Evolutionary conservation across 1,140 invertebrate species (phyloP), one percentile per base, ranked within the genome.

Genomic region (Bactericera cockerelli): DNA sequence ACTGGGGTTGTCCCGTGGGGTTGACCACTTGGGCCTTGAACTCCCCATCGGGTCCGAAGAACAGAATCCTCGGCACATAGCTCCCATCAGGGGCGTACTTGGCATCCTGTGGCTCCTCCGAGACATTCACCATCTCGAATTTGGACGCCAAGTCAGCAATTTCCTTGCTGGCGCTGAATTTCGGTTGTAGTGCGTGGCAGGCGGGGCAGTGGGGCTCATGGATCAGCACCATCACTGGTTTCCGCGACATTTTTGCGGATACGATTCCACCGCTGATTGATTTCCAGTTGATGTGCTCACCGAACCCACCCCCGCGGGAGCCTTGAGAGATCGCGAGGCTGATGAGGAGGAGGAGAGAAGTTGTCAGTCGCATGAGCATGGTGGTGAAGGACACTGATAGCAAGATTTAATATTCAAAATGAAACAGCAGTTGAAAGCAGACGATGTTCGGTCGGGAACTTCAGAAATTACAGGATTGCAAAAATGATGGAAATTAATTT

Each of bases 51-150:
- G 42, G 42, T 19, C 42, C 42, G 19, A 49, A 49, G n/a, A 6
- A 49, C 22, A 49, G 22, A 8, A 49, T 49, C 22, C 42, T 4
- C 22, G 42, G 42, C n/a, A 49, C 42, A 49, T 49, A 49, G 22
- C n/a, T n/a, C 8, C 42, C 42, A 16, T 49, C 42, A 3, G 42
- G 42, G n/a, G 42, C n/a, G 19, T 49, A 49, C 22, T 22, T 16
- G n/a, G n/a, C 4, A n/a, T 22, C 22, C 42, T 49, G n/a, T 8
- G 42, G 42, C n/a, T 49, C 42, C 19, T 49, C 42, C 4, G n/a
- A 49, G 19, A 49, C 19, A 49, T 49, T 49, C n/a, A 49, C 42
- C 42, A 49, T 49, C 19, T 49, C 42, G n/a, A 49, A 49, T 19
- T 49, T 16, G 4, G 42, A n/a, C 22, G 42, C 42, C 42, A 49